A percentile compares a stretch with the other conserved stretches of the same genome.
phyloP scores from a whole-genome alignment of 2,113 vertebrate species.

The Galemys pyrenaicus region DNA sequence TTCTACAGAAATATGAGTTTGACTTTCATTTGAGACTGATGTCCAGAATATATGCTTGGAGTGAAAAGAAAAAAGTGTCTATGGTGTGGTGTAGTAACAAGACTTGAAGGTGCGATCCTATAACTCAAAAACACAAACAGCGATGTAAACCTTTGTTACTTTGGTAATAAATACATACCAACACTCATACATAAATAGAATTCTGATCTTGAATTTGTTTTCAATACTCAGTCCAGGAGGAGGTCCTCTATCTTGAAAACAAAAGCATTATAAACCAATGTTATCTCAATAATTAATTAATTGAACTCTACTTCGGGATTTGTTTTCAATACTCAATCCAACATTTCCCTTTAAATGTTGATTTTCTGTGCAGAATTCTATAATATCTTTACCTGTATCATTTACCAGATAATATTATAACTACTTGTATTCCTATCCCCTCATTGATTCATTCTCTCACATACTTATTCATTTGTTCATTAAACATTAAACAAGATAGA shows the following conservation, averaged over 20 bases:
- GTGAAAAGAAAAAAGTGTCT: not conserved
- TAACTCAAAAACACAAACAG: too few relatives aligned
- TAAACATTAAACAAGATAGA: not conserved
- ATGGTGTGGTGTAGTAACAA: too few relatives aligned
- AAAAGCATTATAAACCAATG: too few relatives aligned
- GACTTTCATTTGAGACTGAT: not conserved
- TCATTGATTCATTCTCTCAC: not conserved
- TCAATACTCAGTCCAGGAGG: too few relatives aligned
- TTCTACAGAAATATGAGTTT: not conserved
- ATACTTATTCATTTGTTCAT: not conserved
- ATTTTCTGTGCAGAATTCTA: not conserved
- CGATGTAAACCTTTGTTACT: too few relatives aligned
- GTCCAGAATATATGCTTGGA: not conserved
- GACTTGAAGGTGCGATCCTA: too few relatives aligned
- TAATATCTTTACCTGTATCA: not conserved
- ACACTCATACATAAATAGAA: too few relatives aligned
- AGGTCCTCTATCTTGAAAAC: too few relatives aligned
- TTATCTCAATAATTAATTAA: too few relatives aligned
- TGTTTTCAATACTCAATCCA: not conserved
- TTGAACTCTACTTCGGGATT: not conserved
- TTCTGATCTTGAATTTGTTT: too few relatives aligned
- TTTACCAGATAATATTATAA: not conserved
- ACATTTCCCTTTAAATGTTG: not conserved
- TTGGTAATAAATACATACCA: too few relatives aligned
- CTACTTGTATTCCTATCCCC: not conserved